phyloP scores from a whole-genome alignment of 2,113 vertebrate species.

The Salvelinus alpinus region DNA sequence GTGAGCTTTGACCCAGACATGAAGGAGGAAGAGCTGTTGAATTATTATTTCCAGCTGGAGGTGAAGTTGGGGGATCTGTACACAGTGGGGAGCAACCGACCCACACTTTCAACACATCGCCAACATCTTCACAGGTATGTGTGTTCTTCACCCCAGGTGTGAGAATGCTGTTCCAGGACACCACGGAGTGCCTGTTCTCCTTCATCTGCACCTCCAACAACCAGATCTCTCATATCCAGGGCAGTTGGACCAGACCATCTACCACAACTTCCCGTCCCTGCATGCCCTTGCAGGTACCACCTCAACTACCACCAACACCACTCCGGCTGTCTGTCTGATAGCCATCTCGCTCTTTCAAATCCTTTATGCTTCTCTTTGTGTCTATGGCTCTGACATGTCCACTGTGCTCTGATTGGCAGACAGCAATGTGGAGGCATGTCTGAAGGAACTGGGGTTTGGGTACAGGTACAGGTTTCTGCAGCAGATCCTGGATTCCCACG shows the following conservation, averaged over 20 bases:
- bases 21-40: slow-evolving; percentile 66
- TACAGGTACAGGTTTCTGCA: slow-evolving; percentile 89
- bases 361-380: not conserved
- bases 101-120: slow-evolving; percentile 77
- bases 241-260: slow-evolving; percentile 74
- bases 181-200: slow-evolving; percentile 89
- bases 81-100: slow-evolving; percentile 76
- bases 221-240: slow-evolving; percentile 88
- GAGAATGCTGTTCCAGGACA: slow-evolving; percentile 87
- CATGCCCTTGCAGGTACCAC: slow-evolving; percentile 79
- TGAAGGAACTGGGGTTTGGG: slow-evolving; percentile 88
- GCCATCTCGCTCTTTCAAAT: no score
- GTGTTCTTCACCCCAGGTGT: slow-evolving; percentile 75
- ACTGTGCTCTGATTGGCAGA: slow-evolving; percentile 64
- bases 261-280: slow-evolving; percentile 85
- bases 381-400: not conserved
- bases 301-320: not conserved
- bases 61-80: slow-evolving; percentile 77
- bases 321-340: not conserved
- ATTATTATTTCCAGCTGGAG: slow-evolving; percentile 82
- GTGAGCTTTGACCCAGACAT: slow-evolving; percentile 28
- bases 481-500: slow-evolving; percentile 75
- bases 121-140: slow-evolving; percentile 79
- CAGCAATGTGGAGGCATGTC: slow-evolving; percentile 71
- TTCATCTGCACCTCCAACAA: slow-evolving; percentile 98